phyloP scores from a whole-genome alignment of 2,113 vertebrate species.

The Coryphaenoides rupestris region DNA sequence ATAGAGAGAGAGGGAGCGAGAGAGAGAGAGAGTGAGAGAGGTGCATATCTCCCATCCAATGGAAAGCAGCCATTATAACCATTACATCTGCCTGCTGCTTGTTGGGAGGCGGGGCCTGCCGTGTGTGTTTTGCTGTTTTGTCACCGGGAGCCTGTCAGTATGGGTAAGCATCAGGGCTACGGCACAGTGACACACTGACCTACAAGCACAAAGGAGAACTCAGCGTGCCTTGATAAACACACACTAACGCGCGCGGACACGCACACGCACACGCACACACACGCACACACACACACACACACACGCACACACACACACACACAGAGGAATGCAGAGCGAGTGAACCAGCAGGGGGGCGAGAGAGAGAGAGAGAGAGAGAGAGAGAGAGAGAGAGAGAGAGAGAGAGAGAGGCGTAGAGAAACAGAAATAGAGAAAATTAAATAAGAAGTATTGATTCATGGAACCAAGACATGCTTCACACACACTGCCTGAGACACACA shows the following conservation, averaged over 20 bases:
- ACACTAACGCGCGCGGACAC: constrained; percentile 12
- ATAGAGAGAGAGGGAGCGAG: not conserved
- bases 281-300: too few relatives aligned
- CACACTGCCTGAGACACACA: too few relatives aligned
- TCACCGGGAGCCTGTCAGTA: too few relatives aligned
- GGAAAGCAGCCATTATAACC: constrained; percentile 14
- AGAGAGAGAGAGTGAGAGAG: not conserved
- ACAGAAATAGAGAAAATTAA: constrained; percentile 7
- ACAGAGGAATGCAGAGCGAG: constrained; percentile 5
- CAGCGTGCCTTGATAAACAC: constrained; percentile 56
- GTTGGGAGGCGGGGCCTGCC: constrained; percentile 26
- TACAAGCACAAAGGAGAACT: constrained; percentile 68
- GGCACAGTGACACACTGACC: constrained; percentile 79
- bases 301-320: too few relatives aligned
- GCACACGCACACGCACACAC: constrained; percentile 21
- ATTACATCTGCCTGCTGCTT: constrained; percentile 21
- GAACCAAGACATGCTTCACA: too few relatives aligned
- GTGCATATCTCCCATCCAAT: not conserved
- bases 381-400: not conserved
- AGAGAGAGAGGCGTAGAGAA: too few relatives aligned
- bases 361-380: too few relatives aligned
- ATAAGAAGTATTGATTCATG: too few relatives aligned
- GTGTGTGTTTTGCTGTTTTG: constrained; percentile 35
- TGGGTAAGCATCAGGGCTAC: constrained; percentile 59
- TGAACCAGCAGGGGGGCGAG: not conserved